A percentile compares a stretch with the other conserved stretches of the same genome.
phyloP scores from a whole-genome alignment of 2,888 invertebrate species.

The Melinopterus prodromus region DNA sequence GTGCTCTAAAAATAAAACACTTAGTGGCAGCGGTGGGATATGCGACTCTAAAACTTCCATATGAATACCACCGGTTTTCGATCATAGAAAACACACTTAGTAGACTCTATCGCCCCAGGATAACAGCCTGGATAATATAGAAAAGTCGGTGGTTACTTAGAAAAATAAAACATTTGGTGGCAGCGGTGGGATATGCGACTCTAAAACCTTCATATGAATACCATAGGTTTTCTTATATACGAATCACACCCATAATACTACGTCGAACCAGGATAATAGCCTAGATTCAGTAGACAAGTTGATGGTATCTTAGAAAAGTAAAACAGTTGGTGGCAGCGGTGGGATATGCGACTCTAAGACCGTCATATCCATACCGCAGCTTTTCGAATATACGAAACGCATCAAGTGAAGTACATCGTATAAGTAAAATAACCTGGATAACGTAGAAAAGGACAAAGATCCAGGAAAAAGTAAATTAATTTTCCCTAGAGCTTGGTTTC shows the following conservation, averaged over 20 bases:
- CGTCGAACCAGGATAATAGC: not conserved
- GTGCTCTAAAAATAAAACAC: no score
- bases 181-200: no score
- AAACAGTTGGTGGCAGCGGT: no score
- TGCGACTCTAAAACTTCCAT: no score
- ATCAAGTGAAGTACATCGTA: not conserved
- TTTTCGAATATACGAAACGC: not conserved
- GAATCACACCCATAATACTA: not conserved
- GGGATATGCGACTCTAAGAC: no score
- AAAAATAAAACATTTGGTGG: no score
- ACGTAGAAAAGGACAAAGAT: not conserved
- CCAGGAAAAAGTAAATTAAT: not conserved
- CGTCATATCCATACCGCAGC: no score
- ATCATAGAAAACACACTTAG: not conserved
- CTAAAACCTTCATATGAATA: no score
- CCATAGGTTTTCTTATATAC: no score
- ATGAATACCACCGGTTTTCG: no score
- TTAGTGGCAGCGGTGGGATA: no score
- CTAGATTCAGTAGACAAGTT: not conserved
- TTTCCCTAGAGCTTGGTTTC: not conserved
- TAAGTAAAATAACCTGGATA: not conserved
- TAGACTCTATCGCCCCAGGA: not conserved
- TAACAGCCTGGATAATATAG: not conserved
- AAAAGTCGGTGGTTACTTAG: not conserved
- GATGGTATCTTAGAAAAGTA: no score